Percentiles rank a stretch among this genome's conserved stretches.
phyloP scores from a whole-genome alignment of 2,113 vertebrate genomes.

The Neolamprologus kungweensis region DNA sequence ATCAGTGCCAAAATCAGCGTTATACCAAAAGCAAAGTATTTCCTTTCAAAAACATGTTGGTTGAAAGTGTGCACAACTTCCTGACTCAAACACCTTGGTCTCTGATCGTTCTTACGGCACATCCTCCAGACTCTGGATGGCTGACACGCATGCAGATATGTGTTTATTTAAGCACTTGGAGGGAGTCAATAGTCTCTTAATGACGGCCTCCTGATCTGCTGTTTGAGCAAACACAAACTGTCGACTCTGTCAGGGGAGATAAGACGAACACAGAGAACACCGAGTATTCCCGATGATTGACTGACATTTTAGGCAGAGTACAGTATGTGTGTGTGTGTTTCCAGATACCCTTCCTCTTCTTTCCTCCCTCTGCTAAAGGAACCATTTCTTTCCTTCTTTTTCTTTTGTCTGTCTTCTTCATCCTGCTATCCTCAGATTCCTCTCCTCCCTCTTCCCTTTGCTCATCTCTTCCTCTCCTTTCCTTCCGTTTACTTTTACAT shows the following conservation, averaged over 20 bases:
- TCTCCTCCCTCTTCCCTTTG: not conserved
- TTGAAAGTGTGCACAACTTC: not conserved
- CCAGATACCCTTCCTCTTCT: not conserved
- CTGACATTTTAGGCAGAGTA: slow-evolving; percentile 6
- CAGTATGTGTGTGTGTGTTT: not conserved
- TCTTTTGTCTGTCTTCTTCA: not conserved
- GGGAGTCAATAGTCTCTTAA: slow-evolving; percentile 29
- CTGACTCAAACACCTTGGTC: not conserved
- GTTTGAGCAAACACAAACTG: slow-evolving; percentile 47
- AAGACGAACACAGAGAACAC: slow-evolving; percentile 22
- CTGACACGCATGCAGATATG: slow-evolving; percentile 31
- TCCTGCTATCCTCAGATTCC: not conserved
- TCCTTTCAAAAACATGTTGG: not conserved
- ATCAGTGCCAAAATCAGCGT: not conserved
- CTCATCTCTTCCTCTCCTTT: not conserved
- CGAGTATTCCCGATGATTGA: slow-evolving; percentile 17
- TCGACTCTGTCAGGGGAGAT: slow-evolving; percentile 46
- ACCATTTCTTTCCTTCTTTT: not conserved
- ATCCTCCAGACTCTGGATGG: not conserved
- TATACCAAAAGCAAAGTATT: not conserved
- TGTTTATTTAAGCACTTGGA: slow-evolving; percentile 34
- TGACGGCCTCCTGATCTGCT: slow-evolving; percentile 34
- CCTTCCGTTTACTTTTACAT: too few relatives aligned
- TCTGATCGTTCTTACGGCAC: not conserved
- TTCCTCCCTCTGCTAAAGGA: not conserved